Base-by-base conservation (phyloP, 2,888 invertebrate species). In the Arrhopalites spinosus region DNA sequence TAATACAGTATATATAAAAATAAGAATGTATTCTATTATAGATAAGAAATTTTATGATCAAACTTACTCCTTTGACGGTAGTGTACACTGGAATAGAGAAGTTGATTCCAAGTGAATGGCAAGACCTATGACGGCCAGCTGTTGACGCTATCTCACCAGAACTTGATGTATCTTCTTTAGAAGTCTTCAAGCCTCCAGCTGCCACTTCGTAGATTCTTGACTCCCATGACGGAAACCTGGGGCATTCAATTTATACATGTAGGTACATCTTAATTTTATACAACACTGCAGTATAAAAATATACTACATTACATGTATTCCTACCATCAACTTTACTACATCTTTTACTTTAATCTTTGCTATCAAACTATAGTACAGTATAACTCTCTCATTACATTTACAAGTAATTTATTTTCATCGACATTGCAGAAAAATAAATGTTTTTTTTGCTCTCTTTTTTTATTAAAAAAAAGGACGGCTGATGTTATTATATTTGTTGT, bases 191-290 rank as follows among this genome's bases (percentile, higher is more conserved):
- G 11, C 86, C 85, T 75, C 82, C 84, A 75, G 83, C 83, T 75
- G 85, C 85, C 83, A 94, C 93, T 88, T 95, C 95, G 86, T 96
- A 96, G 84, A 96, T 96, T 85, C 95, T 91, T n/a, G 95, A 95
- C 86, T 96, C 96, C 96, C 96, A 96, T 83, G 93, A 93, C 3
- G 94, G 94, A 85, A 94, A 94, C 71, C 86, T 84, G 76, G 84
- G 76, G 63, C 23, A 64, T 45, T 43, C 64, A 73, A 73, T 70
- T 29, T 59, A 72, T 36, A 66, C 7, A 50, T n/a, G 13, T 23
- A 23, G 7, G 25, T 59, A 20, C 59, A 59, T 5, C 59, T 7
- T 23, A 17, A n/a, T 3, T 17, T 13, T 17, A 7, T 13, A 5
- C 25, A 23, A 59, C 23, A 25, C 17, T 50, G 15, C 17, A 5